Base-by-base conservation (phyloP, 23 tunicate species). In the Styela clava region DNA sequence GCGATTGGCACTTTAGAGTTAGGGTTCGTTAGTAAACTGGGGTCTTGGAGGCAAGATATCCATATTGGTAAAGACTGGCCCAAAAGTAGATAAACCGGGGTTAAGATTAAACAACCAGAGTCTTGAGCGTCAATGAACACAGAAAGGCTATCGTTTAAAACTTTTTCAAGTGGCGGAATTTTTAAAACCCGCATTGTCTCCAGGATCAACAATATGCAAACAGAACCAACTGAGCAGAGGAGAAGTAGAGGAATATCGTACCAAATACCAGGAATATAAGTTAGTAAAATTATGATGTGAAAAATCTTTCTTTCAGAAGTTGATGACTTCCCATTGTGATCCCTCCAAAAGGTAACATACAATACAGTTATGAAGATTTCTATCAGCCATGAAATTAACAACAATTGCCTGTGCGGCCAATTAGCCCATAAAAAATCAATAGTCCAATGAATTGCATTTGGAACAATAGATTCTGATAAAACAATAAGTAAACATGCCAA, bases 51-150 rank as follows among this genome's bases (percentile, higher is more conserved):
- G 34, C 83, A 91, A 3, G 72, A 64, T 12, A 87, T 22, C 98
- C 98, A 93, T 28, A 93, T 64, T 1, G 98, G 98, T 30, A 81
- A 78, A n/a, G 98, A 93, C 61, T 80, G 74, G 1, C 98, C 98
- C 35, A 93, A 52, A 24, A 93, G 63, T 24, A 93, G 77, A 63
- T 84, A 93, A 26, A 88, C 36, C 34, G 98, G 98, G 2, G 98
- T 93, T 19, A 93, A 51, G 5, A 87, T 77, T 67, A 93, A 82
- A 23, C 27, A 37, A 0, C 98, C 98, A 31, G 82, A 52, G 83
- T 93, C 98, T 81, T 93, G 98, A 18, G 67, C 61, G 33, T 86
- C 82, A 3, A 51, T 74, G 68, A 84, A 93, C n/a, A 44, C 31
- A 61, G 7, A 18, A 24, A 93, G 80, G 2, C 44, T 23, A 2